Conservation (phyloP, 1,140 invertebrate species). For the Drosophila nigrodunni region DNA sequence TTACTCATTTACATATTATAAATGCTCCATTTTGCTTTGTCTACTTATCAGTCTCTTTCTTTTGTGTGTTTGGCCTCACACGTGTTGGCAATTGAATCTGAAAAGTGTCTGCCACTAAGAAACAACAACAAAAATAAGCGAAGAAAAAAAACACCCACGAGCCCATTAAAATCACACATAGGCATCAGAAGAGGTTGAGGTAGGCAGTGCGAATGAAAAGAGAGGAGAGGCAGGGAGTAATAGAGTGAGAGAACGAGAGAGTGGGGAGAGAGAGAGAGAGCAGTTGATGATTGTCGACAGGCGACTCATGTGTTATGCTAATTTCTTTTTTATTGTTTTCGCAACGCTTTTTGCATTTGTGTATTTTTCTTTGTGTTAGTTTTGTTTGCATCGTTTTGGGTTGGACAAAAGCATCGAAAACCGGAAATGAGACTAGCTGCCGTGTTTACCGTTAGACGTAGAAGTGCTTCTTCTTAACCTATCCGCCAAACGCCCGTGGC, state of each 20-base stretch:
- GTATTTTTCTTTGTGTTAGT: slow-evolving; percentile 8
- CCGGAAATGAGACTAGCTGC: slow-evolving; percentile 31
- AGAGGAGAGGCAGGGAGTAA: background rate
- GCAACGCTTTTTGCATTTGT: slow-evolving; percentile 36
- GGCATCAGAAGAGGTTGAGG: slow-evolving; percentile 1
- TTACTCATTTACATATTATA: background rate
- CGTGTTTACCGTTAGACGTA: slow-evolving; percentile 54
- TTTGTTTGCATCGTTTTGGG: slow-evolving; percentile 28
- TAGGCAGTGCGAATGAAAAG: background rate
- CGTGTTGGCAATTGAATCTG: slow-evolving; percentile 76
- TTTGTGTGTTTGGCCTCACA: slow-evolving; percentile 60
- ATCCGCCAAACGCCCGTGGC: slow-evolving; percentile 47
- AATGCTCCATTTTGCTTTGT: slow-evolving; percentile 12
- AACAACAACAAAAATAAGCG: too few relatives aligned
- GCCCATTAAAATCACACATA: slow-evolving; percentile 69
- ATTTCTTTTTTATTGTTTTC: slow-evolving; percentile 73
- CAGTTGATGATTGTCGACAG: slow-evolving; percentile 22
- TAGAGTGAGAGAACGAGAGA: background rate
- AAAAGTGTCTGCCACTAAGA: slow-evolving; percentile 44
- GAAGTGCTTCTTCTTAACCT: slow-evolving; percentile 26
- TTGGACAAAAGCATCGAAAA: slow-evolving; percentile 21
- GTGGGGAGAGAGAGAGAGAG: background rate
- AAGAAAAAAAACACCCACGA: slow-evolving; percentile 58
- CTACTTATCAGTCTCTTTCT: slow-evolving; percentile 19
- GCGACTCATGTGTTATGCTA: slow-evolving; percentile 72